phyloP scores from a whole-genome alignment of 2,113 vertebrate genomes.

The Nibea coibor region DNA sequence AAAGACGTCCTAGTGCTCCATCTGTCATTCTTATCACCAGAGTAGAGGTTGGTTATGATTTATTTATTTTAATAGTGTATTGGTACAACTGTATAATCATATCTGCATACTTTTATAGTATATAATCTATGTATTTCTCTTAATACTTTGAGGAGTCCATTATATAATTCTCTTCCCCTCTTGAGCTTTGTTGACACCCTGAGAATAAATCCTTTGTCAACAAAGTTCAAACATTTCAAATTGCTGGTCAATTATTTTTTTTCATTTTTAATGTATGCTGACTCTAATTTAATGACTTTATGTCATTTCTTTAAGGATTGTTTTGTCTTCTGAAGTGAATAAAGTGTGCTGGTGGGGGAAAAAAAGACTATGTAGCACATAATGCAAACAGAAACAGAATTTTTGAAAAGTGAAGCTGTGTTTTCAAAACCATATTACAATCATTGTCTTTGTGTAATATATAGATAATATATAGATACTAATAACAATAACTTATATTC shows the following conservation, averaged over 20 bases:
- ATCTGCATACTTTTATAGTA: slow-evolving; percentile 21
- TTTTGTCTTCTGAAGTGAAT: slow-evolving; percentile 7
- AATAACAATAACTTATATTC: slow-evolving; percentile 62
- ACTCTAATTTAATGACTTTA: slow-evolving; percentile 19
- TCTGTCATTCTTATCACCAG: background rate
- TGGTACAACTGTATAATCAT: slow-evolving; percentile 18
- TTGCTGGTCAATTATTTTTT: background rate
- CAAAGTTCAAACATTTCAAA: slow-evolving; percentile 37
- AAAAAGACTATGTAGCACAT: background rate
- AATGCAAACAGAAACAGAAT: slow-evolving; percentile 20
- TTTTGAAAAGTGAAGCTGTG: slow-evolving; percentile 27
- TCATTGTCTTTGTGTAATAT: slow-evolving; percentile 68
- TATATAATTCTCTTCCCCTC: slow-evolving; percentile 27
- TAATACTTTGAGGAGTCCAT: slow-evolving; percentile 41
- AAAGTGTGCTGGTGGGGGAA: slow-evolving; percentile 23
- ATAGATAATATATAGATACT: slow-evolving; percentile 63
- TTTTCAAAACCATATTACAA: slow-evolving; percentile 68
- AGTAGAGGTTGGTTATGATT: slow-evolving; percentile 25
- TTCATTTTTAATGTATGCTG: background rate
- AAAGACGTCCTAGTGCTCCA: slow-evolving; percentile 3
- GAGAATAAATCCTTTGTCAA: slow-evolving; percentile 62
- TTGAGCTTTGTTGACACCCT: slow-evolving; percentile 64
- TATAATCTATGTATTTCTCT: slow-evolving; percentile 37
- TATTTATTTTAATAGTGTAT: background rate
- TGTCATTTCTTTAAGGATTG: background rate